Evolutionary conservation across 2,113 vertebrate genomes (phyloP), one percentile per base, ranked within the genome.

Genomic region (Cyphomyrus plagiostoma): DNA sequence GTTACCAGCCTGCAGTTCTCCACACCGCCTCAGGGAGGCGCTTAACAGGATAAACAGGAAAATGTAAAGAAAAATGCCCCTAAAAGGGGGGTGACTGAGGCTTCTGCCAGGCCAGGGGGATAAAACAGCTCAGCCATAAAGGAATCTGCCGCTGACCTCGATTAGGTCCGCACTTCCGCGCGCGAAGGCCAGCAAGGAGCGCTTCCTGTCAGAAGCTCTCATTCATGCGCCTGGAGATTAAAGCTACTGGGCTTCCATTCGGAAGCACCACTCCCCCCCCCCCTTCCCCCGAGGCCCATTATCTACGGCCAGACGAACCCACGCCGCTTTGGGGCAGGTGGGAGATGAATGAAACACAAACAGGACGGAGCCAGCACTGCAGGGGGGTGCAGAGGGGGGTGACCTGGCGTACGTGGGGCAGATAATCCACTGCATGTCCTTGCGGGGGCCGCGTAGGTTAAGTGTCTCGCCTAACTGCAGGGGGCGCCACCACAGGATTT

Each of bases 291-390:
- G 58, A 9, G 58, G 23, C 8, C 58, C 50, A 56, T 87, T 35
- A 35, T 17, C 49, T 4, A 46, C 17, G 46, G 19, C 39, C 42
- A 23, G 42, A 84, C 82, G 3, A 23, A 3, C 21, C n/a, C 30
- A 39, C 62, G 30, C 39, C 17, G n/a, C 21, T 53, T 39, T 53
- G 53, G 17, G 52, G 86, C 87, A 62, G 53, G 53, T 26, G 53
- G 35, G 53, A 88, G 49, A 50, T 53, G 50, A 87, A 35, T 50
- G n/a, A 87, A 23, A 56, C 52, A 26, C 53, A 88, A 88, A 88
- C n/a, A 58, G 52, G 56, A 88, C 10, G 53, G 35, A 49, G 17
- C 7, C 9, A 3, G 4, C 35, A 42, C 39, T 19, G 35, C 74
- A 7, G 30, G 74, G 13, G 74, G 74, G 70, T 6, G 17, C 74